Conservation (phyloP, 2,113 vertebrate species). For the Psittacula cyanocephala region DNA sequence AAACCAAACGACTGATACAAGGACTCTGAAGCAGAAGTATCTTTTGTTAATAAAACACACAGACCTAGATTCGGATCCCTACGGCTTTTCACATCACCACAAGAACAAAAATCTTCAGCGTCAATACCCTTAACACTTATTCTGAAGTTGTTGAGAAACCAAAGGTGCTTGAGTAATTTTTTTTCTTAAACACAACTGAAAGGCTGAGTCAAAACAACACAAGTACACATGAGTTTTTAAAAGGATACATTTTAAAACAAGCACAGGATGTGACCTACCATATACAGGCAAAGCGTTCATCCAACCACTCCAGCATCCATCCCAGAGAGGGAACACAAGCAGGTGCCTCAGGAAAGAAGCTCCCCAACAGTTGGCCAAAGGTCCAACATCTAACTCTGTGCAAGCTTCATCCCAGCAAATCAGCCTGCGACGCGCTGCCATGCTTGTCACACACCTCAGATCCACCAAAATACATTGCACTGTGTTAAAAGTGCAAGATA, state of each 20-base stretch:
- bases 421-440: background rate
- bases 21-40: background rate
- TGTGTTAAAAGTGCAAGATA: background rate
- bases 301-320: background rate
- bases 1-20: background rate
- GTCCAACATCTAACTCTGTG: rapidly evolving
- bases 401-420: background rate
- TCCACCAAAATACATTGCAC: rapidly evolving
- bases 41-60: background rate
- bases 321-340: background rate
- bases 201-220: background rate
- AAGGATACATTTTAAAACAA: background rate
- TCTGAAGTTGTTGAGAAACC: background rate
- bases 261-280: background rate
- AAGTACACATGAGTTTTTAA: rapidly evolving
- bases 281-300: background rate
- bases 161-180: background rate
- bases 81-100: rapidly evolving
- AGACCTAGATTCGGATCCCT: background rate
- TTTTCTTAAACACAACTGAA: background rate
- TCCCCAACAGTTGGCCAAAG: background rate
- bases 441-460: background rate
- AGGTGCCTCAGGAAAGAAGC: background rate
- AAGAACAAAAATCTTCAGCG: background rate
- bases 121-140: background rate